Evolutionary conservation across 2,797 vertebrate genomes (phyloP).

Genomic region (Austrolebias charrua): DNA sequence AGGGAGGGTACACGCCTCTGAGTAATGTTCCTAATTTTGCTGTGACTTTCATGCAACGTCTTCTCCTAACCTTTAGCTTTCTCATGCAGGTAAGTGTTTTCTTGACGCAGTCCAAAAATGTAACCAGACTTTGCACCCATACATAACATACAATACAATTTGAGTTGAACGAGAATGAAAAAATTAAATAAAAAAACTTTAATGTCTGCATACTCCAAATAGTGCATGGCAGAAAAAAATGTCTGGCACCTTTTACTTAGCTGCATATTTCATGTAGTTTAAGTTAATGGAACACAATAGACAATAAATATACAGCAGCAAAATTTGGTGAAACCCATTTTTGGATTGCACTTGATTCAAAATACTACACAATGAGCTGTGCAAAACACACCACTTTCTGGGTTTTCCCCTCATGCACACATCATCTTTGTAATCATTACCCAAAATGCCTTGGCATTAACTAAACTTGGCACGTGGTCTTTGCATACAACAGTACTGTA

Average conservation of each 20-base stretch:
- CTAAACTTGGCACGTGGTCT: conserved; percentile 49
- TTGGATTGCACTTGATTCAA: not conserved
- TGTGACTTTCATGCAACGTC: conserved; percentile 47
- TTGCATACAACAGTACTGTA: conserved; percentile 35
- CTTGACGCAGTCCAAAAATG: conserved; percentile 10
- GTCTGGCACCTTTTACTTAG: conserved; percentile 42
- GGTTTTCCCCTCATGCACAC: conserved; percentile 50
- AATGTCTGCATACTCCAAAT: conserved; percentile 9
- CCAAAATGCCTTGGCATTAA: conserved; percentile 43
- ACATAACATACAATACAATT: not conserved
- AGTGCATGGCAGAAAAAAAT: conserved; percentile 17
- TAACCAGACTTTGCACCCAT: conserved; percentile 9
- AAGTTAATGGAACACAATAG: conserved; percentile 49
- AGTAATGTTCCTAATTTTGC: conserved; percentile 60
- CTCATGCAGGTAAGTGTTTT: conserved; percentile 54
- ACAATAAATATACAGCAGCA: conserved; percentile 22
- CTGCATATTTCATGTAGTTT: conserved; percentile 26
- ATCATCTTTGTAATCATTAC: conserved; percentile 53
- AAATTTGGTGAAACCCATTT: conserved; percentile 14
- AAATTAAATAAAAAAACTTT: not conserved
- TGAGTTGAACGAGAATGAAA: not conserved
- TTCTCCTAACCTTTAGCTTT: conserved; percentile 18
- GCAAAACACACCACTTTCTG: conserved; percentile 27
- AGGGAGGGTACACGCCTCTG: conserved; percentile 57
- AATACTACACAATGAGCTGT: conserved; percentile 28